Evolutionary conservation across 2,113 vertebrate genomes (phyloP).

Genomic region (Amblyornis subalaris): DNA sequence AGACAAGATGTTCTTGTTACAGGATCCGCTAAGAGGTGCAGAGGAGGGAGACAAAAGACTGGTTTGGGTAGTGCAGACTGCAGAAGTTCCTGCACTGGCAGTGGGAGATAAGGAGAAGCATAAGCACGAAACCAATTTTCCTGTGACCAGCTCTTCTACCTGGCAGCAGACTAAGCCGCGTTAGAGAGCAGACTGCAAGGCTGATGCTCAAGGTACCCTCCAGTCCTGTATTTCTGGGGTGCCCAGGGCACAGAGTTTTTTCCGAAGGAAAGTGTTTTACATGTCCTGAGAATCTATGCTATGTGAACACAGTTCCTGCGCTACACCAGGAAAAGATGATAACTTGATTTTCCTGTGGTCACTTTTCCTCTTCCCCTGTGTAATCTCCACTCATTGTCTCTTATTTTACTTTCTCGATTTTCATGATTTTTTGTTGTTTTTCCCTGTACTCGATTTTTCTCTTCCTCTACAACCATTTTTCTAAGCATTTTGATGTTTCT

Average conservation of each 20-base stretch:
- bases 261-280: background rate
- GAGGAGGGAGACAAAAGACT: background rate
- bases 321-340: background rate
- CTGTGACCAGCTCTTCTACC: background rate
- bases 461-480: background rate
- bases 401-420: background rate
- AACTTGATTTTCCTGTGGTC: background rate
- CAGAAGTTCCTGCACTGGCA: background rate
- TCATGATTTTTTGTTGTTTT: background rate
- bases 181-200: background rate
- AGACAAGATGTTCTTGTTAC: background rate
- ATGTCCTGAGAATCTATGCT: rapidly evolving
- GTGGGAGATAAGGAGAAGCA: background rate
- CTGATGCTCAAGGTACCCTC: background rate
- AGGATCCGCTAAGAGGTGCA: background rate
- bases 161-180: background rate
- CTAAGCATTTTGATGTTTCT: background rate
- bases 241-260: background rate
- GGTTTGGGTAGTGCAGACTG: background rate
- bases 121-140: background rate
- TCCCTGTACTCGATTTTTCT: background rate
- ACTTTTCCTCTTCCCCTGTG: background rate
- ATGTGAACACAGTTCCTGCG: background rate
- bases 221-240: background rate
- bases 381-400: background rate